Percentiles rank a stretch among this genome's conserved stretches.
Evolutionary conservation across 2,888 invertebrate species (phyloP).

Genomic region (Tanypteryx hageni): DNA sequence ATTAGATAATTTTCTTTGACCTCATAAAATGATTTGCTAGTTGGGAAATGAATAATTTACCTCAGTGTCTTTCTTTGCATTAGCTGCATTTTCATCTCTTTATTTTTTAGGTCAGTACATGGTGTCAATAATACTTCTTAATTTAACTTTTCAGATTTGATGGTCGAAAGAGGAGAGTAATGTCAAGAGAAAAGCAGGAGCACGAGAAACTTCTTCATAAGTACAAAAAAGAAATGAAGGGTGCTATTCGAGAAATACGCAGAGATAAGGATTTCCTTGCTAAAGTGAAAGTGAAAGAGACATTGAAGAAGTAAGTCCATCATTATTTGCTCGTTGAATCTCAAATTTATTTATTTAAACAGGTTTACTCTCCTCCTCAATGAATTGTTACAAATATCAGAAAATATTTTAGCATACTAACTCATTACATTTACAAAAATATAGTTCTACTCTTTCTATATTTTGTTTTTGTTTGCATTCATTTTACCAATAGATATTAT

Average conservation of each 20-base stretch:
- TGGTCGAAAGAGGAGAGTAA: constrained; percentile 81
- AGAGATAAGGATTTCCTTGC: constrained; percentile 92
- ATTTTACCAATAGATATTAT: constrained; percentile 65
- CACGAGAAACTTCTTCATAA: constrained; percentile 86
- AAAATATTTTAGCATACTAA: neutral
- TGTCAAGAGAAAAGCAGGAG: constrained; percentile 85
- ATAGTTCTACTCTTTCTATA: constrained; percentile 50
- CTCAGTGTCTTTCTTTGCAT: too few relatives aligned
- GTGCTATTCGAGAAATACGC: constrained; percentile 93
- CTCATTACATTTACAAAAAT: too few relatives aligned
- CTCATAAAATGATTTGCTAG: too few relatives aligned
- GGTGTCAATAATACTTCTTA: neutral
- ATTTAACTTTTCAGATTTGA: constrained; percentile 79
- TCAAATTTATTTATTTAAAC: too few relatives aligned
- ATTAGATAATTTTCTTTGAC: neutral
- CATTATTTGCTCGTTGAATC: constrained; percentile 56
- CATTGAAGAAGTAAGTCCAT: constrained; percentile 81
- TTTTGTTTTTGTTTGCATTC: constrained; percentile 31
- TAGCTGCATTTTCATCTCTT: too few relatives aligned
- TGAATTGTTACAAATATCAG: constrained; percentile 45
- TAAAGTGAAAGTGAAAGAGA: constrained; percentile 87
- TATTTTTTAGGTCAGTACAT: too few relatives aligned
- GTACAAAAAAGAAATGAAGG: constrained; percentile 93
- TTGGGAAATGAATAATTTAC: too few relatives aligned
- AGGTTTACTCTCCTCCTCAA: too few relatives aligned